Percentiles rank a stretch among this genome's conserved stretches.
Conservation (phyloP, 2,797 vertebrate genomes). For the Galago senegalensis region DNA sequence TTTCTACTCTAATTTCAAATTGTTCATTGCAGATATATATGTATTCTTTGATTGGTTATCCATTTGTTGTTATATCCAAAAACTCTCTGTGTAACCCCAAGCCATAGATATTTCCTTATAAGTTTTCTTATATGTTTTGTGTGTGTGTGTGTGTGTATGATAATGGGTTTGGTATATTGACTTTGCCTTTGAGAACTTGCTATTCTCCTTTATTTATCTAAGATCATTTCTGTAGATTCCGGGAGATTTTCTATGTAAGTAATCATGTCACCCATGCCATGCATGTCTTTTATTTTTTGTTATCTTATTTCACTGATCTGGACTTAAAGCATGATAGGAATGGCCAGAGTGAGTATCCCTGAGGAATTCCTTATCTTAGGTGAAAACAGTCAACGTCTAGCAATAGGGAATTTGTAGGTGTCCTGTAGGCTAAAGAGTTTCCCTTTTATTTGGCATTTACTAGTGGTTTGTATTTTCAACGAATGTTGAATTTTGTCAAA, state of each 20-base stretch:
- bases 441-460: neutral
- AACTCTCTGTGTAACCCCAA: neutral
- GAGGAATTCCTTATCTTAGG: neutral
- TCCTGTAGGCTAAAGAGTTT: neutral
- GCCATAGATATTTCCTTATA: neutral
- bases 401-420: neutral
- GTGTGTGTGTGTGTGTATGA: neutral
- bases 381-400: neutral
- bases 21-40: neutral
- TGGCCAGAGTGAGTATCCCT: too few relatives aligned
- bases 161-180: neutral
- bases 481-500: neutral
- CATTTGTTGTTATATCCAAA: neutral
- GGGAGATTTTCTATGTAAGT: neutral
- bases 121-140: neutral
- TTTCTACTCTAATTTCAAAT: neutral
- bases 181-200: neutral
- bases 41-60: neutral
- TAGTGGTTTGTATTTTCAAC: neutral
- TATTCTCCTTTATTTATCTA: neutral
- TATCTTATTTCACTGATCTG: neutral
- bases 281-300: neutral
- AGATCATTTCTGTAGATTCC: neutral
- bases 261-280: neutral
- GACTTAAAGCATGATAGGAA: too few relatives aligned